Conservation (phyloP, 2,888 invertebrate genomes). For the Tinea semifulvella region DNA sequence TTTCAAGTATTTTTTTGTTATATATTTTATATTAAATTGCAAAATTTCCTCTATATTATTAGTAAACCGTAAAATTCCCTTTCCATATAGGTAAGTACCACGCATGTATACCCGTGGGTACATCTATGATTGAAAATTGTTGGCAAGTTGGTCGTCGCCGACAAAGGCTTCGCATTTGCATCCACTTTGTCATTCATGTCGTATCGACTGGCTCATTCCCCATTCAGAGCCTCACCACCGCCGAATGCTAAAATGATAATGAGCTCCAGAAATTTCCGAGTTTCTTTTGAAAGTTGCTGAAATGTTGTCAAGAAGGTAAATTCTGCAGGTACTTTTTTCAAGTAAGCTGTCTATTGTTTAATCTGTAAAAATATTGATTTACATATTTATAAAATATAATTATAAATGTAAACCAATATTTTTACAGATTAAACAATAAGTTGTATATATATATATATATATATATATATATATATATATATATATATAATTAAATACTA, state of each 20-base stretch:
- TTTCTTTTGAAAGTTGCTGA: slow-evolving; percentile 11
- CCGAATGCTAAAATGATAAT: slow-evolving; percentile 49
- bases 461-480: too few species aligned
- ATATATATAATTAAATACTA: too few species aligned
- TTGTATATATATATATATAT: too few species aligned
- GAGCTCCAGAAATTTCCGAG: slow-evolving; percentile 34
- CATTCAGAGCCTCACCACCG: slow-evolving; percentile 41
- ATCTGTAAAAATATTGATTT: too few species aligned
- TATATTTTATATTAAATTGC: too few species aligned
- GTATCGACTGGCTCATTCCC: slow-evolving; percentile 44
- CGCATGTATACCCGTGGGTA: slow-evolving; percentile 22
- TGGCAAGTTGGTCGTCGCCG: slow-evolving; percentile 33
- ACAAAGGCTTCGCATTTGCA: slow-evolving; percentile 53
- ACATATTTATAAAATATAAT: too few species aligned
- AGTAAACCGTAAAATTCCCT: too few species aligned
- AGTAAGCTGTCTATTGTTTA: neutral
- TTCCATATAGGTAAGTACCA: slow-evolving; percentile 18
- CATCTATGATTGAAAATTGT: slow-evolving; percentile 33
- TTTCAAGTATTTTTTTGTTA: too few species aligned
- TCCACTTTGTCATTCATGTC: slow-evolving; percentile 63
- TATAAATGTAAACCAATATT: too few species aligned
- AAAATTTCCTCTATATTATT: too few species aligned
- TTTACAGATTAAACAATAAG: too few species aligned
- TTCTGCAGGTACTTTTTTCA: neutral
- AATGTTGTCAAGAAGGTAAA: neutral